phyloP scores from a whole-genome alignment of 2,797 vertebrate genomes.

The Tauraco hartlaubi region DNA sequence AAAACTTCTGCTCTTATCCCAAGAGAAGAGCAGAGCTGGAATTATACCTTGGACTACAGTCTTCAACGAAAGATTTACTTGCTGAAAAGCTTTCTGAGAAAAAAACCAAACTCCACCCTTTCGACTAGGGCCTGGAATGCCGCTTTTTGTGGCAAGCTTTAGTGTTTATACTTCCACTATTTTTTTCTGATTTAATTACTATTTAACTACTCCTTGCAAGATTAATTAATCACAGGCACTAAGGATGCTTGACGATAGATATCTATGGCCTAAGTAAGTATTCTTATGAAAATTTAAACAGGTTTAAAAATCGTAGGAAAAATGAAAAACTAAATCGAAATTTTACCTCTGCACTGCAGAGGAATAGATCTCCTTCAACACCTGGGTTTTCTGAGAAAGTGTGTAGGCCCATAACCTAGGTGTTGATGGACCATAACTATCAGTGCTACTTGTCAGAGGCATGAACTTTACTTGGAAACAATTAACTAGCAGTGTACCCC shows the following conservation, averaged over 20 bases:
- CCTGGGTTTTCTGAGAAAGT: neutral
- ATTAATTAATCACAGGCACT: neutral
- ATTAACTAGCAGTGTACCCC: neutral
- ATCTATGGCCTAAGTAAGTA: neutral
- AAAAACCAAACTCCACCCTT: neutral
- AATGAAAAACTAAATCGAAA: neutral
- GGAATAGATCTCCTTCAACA: neutral
- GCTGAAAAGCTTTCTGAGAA: neutral
- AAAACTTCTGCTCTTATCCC: neutral
- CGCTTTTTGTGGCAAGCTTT: neutral
- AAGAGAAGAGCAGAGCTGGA: neutral
- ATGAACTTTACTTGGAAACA: neutral
- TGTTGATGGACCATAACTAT: neutral
- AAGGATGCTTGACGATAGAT: neutral
- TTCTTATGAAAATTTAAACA: neutral
- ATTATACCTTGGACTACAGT: neutral
- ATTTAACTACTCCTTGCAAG: neutral
- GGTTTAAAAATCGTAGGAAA: neutral
- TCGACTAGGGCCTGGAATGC: neutral
- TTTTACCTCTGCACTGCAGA: neutral
- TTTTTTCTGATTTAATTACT: neutral
- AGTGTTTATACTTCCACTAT: neutral
- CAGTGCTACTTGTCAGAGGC: neutral
- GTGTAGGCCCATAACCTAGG: neutral
- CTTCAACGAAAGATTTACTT: neutral